phyloP scores from a whole-genome alignment of 2,888 invertebrate genomes.

The Cylloceria caligata region DNA sequence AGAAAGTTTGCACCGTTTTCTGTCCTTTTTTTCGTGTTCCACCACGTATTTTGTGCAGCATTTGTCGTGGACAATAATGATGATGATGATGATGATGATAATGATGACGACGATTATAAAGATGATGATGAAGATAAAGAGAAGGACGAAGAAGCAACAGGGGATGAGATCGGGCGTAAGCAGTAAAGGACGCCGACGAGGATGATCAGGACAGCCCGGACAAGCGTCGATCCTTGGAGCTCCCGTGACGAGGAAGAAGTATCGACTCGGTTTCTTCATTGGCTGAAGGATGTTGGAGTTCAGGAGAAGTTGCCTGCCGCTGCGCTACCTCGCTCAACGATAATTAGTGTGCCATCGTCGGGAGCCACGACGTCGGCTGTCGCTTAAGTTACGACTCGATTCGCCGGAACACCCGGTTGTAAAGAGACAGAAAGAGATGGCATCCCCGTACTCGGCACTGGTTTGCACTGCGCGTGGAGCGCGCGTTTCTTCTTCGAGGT shows the following conservation, averaged over 20 bases:
- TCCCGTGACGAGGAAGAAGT: conserved; percentile 65
- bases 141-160: conserved; percentile 38
- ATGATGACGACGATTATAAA: conserved; percentile 45
- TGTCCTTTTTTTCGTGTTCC: too few relatives aligned
- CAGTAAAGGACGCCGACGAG: conserved; percentile 69
- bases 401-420: conserved; percentile 64
- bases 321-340: conserved; percentile 62
- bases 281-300: conserved; percentile 14
- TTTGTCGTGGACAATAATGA: conserved; percentile 51
- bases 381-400: conserved; percentile 72
- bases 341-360: conserved; percentile 72
- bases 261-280: conserved; percentile 63
- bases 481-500: conserved; percentile 54
- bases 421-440: conserved; percentile 49
- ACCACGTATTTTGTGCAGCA: too few relatives aligned
- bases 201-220: conserved; percentile 56
- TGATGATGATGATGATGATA: conserved; percentile 53
- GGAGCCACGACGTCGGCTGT: conserved; percentile 67
- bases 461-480: conserved; percentile 42
- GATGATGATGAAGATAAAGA: conserved; percentile 48
- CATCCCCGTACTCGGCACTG: not conserved
- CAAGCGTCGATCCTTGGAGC: conserved; percentile 58
- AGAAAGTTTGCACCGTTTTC: too few relatives aligned
- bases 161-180: conserved; percentile 55
- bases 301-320: conserved; percentile 15